Evolutionary conservation across 2,797 vertebrate genomes (phyloP).

Genomic region (Lepus townsendii): DNA sequence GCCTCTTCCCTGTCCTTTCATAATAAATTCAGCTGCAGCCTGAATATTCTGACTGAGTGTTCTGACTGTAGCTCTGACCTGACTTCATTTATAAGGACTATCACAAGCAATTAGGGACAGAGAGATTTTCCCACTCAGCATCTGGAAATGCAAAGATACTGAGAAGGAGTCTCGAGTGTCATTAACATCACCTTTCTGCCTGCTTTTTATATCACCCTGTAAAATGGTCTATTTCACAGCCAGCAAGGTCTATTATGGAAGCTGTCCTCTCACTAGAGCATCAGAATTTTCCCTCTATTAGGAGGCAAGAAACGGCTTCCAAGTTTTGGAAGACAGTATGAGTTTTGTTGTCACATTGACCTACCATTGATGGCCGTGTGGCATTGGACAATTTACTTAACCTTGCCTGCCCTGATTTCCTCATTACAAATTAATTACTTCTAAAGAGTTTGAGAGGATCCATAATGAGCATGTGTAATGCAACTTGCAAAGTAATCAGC

Average conservation of each 20-base stretch:
- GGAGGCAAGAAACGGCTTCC: conserved; percentile 10
- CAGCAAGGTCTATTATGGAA: conserved; percentile 43
- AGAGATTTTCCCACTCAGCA: conserved; percentile 62
- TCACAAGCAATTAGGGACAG: conserved; percentile 76
- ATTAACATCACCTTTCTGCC: conserved; percentile 75
- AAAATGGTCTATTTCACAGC: conserved; percentile 71
- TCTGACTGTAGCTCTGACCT: conserved; percentile 65
- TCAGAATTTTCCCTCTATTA: neutral
- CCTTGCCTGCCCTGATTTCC: neutral
- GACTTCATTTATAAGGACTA: conserved; percentile 75
- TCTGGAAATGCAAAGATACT: conserved; percentile 66
- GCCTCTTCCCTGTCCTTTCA: conserved; percentile 52
- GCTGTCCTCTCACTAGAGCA: neutral
- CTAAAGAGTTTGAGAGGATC: conserved; percentile 2
- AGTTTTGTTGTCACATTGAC: neutral
- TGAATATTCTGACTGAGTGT: conserved; percentile 58
- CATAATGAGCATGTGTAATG: neutral
- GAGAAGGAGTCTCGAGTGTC: conserved; percentile 62
- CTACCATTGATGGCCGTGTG: neutral
- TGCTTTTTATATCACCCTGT: conserved; percentile 70
- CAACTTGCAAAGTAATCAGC: neutral
- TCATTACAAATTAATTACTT: conserved; percentile 20
- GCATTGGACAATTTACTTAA: neutral
- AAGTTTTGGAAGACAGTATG: neutral
- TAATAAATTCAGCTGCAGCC: conserved; percentile 66